Conservation (phyloP, 2,888 invertebrate genomes). For the Corbicula japonica region DNA sequence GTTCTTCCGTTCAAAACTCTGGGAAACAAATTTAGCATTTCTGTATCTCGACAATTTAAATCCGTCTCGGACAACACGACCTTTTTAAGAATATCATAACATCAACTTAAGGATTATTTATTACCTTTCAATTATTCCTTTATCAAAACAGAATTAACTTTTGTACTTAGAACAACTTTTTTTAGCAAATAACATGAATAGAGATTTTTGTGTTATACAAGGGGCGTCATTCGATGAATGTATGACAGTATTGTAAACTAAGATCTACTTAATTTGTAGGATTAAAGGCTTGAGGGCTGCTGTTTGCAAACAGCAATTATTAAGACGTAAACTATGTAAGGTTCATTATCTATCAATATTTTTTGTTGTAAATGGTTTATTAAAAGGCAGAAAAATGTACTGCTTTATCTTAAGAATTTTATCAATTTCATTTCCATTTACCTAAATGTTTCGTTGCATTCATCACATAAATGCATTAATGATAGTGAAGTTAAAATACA, state of each 20-base stretch:
- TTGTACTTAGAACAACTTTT: slow-evolving; percentile 30
- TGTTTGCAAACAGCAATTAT: slow-evolving; percentile 16
- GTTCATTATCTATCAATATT: slow-evolving; percentile 17
- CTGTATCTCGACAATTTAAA: slow-evolving; percentile 39
- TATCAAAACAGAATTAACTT: slow-evolving; percentile 35
- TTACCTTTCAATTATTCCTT: slow-evolving; percentile 20
- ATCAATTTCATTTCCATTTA: slow-evolving; percentile 10
- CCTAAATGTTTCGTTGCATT: too few relatives aligned
- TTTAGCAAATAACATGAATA: slow-evolving; percentile 25
- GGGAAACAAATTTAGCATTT: slow-evolving; percentile 10
- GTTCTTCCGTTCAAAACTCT: slow-evolving; percentile 16
- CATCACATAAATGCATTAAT: too few relatives aligned
- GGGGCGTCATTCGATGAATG: slow-evolving; percentile 20
- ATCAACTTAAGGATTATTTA: slow-evolving; percentile 31
- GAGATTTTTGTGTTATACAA: slow-evolving; percentile 28
- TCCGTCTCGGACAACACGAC: slow-evolving; percentile 12
- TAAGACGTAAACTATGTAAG: slow-evolving; percentile 24
- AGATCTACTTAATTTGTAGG: slow-evolving; percentile 20
- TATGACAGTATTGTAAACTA: slow-evolving; percentile 23
- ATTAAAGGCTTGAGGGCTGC: slow-evolving; percentile 17
- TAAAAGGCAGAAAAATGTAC: slow-evolving; percentile 16
- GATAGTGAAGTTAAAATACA: too few relatives aligned
- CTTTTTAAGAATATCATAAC: slow-evolving; percentile 31
- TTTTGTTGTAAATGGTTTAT: slow-evolving; percentile 23
- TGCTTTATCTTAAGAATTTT: slow-evolving; percentile 13